Conservation (phyloP, 2,797 vertebrate species). For the Rhinichthys osculus region DNA sequence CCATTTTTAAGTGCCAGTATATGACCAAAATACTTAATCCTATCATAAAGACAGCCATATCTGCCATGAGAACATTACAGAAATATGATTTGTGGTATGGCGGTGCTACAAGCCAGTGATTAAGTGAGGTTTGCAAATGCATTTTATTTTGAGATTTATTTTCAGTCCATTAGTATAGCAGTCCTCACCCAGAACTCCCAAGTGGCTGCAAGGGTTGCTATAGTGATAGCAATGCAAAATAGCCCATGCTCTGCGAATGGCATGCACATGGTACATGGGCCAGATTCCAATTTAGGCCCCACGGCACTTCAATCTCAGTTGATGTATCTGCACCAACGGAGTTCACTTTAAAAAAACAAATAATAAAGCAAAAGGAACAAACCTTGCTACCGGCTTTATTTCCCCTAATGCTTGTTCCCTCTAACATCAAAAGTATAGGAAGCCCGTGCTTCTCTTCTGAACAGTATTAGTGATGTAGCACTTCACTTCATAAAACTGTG, state of each 20-base stretch:
- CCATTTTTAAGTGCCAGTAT: constrained; percentile 1
- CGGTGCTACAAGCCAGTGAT: constrained; percentile 19
- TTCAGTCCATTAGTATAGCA: constrained; percentile 58
- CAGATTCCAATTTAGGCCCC: constrained; percentile 35
- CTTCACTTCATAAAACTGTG: constrained; percentile 1
- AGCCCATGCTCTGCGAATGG: constrained; percentile 43
- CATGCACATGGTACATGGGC: constrained; percentile 27
- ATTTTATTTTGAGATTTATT: constrained; percentile 59
- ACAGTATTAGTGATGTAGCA: neutral
- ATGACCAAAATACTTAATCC: constrained; percentile 13
- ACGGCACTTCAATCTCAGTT: constrained; percentile 46
- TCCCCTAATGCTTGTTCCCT: constrained; percentile 26
- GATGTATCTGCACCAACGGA: constrained; percentile 1
- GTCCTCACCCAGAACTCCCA: constrained; percentile 53
- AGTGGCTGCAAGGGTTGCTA: constrained; percentile 58
- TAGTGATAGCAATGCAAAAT: constrained; percentile 59
- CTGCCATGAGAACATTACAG: constrained; percentile 43
- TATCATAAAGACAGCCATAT: constrained; percentile 22
- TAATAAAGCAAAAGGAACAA: constrained; percentile 36
- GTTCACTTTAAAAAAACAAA: constrained; percentile 43
- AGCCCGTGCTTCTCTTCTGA: neutral
- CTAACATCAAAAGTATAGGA: constrained; percentile 15
- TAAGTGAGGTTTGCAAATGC: constrained; percentile 50
- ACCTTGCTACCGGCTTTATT: constrained; percentile 32
- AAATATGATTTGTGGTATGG: constrained; percentile 38